phyloP scores from a whole-genome alignment of 2,113 vertebrate species.

The Hucho hucho region DNA sequence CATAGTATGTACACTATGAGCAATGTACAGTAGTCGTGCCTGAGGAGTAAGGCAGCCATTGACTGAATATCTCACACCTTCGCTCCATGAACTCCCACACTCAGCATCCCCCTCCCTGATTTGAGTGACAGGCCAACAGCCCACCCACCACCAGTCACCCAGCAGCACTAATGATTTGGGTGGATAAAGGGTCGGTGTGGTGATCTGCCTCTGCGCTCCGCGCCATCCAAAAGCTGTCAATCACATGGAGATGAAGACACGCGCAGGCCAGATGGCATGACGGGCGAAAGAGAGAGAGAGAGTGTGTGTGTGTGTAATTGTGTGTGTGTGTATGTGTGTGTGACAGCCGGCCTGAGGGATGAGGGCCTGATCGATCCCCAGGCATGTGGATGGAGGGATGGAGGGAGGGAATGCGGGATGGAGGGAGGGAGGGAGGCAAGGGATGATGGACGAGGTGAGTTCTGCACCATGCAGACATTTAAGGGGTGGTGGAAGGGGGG shows the following conservation, averaged over 20 bases:
- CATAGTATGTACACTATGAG: too few species aligned
- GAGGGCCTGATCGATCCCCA: constrained; percentile 46
- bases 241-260: constrained; percentile 59
- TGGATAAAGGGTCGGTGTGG: constrained; percentile 46
- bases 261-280: constrained; percentile 45
- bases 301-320: background rate
- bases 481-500: constrained; percentile 27
- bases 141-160: constrained; percentile 57
- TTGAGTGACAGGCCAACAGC: constrained; percentile 44
- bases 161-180: constrained; percentile 60
- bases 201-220: constrained; percentile 47
- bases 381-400: constrained; percentile 16
- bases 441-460: constrained; percentile 55
- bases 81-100: constrained; percentile 18
- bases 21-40: too few species aligned
- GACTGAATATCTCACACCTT: constrained; percentile 20
- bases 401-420: background rate
- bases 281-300: constrained; percentile 36
- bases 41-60: background rate
- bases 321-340: constrained; percentile 6
- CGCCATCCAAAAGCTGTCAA: constrained; percentile 60
- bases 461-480: constrained; percentile 50
- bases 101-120: constrained; percentile 21
- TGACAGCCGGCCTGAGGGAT: constrained; percentile 66
- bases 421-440: too few species aligned